A percentile compares a stretch with the other conserved stretches of the same genome.
Conservation (phyloP, 2,797 vertebrate species). For the Limnodromus scolopaceus region DNA sequence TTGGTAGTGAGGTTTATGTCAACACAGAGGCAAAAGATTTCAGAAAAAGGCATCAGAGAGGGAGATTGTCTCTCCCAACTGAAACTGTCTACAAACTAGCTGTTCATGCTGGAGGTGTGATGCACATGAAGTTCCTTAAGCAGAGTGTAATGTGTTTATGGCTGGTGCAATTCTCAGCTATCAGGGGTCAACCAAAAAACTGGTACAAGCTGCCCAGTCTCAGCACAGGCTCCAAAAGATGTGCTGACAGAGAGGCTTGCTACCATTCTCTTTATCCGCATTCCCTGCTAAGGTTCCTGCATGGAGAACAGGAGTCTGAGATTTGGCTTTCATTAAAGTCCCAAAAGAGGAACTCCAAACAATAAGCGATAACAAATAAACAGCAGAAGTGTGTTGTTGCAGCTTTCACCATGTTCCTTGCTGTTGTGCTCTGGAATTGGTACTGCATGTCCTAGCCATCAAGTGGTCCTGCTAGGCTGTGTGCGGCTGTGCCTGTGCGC, state of each 20-base stretch:
- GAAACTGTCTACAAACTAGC: background rate
- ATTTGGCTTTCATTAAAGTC: background rate
- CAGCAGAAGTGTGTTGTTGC: background rate
- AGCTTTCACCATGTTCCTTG: background rate
- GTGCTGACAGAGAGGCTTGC: background rate
- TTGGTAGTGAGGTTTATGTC: background rate
- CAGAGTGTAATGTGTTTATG: background rate
- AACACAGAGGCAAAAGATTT: background rate
- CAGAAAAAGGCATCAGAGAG: background rate
- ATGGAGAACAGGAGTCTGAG: background rate
- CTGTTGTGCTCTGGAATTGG: background rate
- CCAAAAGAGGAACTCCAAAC: background rate
- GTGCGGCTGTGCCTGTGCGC: accelerated
- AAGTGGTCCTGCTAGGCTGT: background rate
- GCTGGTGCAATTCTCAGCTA: background rate
- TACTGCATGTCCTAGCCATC: accelerated
- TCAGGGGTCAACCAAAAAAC: background rate
- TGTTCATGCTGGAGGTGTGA: background rate
- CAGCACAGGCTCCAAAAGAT: background rate
- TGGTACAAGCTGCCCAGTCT: background rate
- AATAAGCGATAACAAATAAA: background rate
- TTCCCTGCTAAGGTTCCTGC: background rate
- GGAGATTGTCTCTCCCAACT: background rate
- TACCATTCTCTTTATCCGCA: background rate
- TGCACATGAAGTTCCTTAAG: background rate